Percentiles rank a stretch among this genome's conserved stretches.
Conservation (phyloP, 2,113 vertebrate genomes). For the Chloropsis cyanopogon region DNA sequence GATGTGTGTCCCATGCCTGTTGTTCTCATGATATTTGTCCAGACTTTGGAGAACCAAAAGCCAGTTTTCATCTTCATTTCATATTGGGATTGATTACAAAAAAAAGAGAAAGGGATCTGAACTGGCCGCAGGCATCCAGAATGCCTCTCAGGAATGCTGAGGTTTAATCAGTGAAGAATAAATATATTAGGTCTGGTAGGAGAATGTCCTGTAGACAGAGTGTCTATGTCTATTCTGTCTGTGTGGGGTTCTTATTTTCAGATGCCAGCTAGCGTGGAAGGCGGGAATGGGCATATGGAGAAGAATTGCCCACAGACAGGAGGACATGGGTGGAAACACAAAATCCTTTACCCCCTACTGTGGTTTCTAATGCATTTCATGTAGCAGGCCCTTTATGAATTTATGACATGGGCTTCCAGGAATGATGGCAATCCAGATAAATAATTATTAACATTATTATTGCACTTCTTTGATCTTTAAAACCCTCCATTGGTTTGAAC, state of each 20-base stretch:
- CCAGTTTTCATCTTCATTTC: not conserved
- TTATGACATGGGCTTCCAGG: not conserved
- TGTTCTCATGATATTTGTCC: not conserved
- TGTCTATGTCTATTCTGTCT: not conserved
- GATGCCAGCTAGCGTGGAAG: fast-evolving
- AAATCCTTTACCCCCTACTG: not conserved
- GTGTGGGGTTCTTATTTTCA: not conserved
- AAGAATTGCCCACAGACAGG: not conserved
- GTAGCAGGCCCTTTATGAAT: not conserved
- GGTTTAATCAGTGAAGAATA: not conserved
- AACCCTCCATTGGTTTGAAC: not conserved
- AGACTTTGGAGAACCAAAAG: not conserved
- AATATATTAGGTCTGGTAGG: not conserved
- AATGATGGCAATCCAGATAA: not conserved
- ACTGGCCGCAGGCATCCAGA: not conserved
- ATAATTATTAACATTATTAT: not conserved
- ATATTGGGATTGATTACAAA: not conserved
- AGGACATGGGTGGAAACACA: not conserved
- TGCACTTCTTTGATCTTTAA: not conserved
- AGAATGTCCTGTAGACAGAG: not conserved
- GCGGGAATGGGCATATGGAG: not conserved
- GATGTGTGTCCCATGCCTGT: not conserved
- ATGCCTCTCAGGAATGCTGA: not conserved
- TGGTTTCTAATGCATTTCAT: not conserved
- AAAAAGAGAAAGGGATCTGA: not conserved